Percentiles rank a stretch among this genome's conserved stretches.
Evolutionary conservation across 2,113 vertebrate species (phyloP).

Genomic region (Daphoenositta chrysoptera): DNA sequence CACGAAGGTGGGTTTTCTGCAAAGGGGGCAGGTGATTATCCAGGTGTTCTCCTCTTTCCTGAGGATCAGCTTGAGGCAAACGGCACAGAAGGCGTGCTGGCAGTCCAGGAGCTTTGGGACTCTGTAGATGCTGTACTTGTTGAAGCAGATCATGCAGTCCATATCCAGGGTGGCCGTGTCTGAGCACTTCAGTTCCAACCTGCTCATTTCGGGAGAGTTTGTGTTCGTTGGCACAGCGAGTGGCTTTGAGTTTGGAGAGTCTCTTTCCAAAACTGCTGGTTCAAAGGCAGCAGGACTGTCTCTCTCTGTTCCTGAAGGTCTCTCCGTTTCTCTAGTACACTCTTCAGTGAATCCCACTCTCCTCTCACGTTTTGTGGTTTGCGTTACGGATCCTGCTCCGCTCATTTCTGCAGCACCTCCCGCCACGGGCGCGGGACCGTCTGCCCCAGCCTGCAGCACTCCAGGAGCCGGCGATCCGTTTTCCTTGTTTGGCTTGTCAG

Average conservation of each 20-base stretch:
- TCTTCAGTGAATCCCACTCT: background rate
- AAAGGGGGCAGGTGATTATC: constrained; percentile 72
- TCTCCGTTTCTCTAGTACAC: background rate
- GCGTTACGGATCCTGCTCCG: background rate
- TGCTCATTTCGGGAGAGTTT: rapidly evolving
- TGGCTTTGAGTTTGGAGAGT: background rate
- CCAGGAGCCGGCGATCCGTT: background rate
- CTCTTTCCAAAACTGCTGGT: background rate
- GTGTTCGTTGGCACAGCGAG: rapidly evolving
- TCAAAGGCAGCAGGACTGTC: background rate
- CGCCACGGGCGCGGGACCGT: rapidly evolving
- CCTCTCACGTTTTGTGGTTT: rapidly evolving
- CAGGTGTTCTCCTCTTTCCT: constrained; percentile 47
- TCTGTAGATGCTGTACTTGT: constrained; percentile 61
- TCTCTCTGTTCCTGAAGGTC: background rate
- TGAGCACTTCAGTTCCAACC: background rate
- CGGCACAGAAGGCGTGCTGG: constrained; percentile 67
- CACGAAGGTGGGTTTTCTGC: constrained; percentile 64
- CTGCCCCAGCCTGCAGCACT: background rate
- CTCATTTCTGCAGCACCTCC: background rate
- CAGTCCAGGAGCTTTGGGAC: constrained; percentile 74
- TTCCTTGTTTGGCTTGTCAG: background rate
- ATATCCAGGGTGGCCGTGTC: background rate
- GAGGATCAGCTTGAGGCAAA: constrained; percentile 76
- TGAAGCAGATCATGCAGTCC: constrained; percentile 77